phyloP scores from a whole-genome alignment of 2,888 invertebrate species.

The Drosophila setosimentum region DNA sequence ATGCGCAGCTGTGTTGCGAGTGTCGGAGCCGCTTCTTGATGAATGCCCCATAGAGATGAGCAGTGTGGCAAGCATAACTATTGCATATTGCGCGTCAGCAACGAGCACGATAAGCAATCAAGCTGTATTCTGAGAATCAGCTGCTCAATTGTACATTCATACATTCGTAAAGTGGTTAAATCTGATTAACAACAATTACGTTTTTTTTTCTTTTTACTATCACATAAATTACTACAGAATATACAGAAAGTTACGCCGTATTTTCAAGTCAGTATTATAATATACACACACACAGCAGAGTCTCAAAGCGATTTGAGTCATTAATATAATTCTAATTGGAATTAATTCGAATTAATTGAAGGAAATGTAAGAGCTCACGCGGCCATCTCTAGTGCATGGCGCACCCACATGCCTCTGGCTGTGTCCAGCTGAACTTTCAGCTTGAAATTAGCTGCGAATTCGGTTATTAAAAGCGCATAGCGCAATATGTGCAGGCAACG shows the following conservation, averaged over 20 bases:
- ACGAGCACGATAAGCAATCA: neutral
- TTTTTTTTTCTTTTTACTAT: neutral
- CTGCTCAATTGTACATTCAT: neutral
- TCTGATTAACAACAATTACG: neutral
- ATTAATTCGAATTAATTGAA: too few relatives aligned
- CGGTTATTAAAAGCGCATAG: constrained; percentile 73
- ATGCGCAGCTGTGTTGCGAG: constrained; percentile 60
- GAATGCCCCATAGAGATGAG: constrained; percentile 44
- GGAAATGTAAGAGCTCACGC: constrained; percentile 34
- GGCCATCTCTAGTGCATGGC: constrained; percentile 40
- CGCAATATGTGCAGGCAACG: constrained; percentile 10
- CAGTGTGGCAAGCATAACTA: constrained; percentile 1
- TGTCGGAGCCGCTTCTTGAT: constrained; percentile 35
- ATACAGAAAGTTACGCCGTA: neutral
- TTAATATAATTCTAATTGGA: constrained; percentile 22
- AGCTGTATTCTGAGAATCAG: neutral
- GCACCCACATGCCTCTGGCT: constrained; percentile 65
- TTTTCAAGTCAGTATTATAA: neutral
- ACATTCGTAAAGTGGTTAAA: neutral
- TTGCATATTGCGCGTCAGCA: neutral
- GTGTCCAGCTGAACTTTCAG: constrained; percentile 45
- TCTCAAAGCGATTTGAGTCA: neutral
- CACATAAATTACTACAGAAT: neutral
- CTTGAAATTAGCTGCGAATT: constrained; percentile 72
- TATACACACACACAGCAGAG: neutral